These are phyloP conservation scores for Pegoplata infirma DNA, from an alignment of 2,888 invertebrate species.

Conservation along the genomic window DNA sequence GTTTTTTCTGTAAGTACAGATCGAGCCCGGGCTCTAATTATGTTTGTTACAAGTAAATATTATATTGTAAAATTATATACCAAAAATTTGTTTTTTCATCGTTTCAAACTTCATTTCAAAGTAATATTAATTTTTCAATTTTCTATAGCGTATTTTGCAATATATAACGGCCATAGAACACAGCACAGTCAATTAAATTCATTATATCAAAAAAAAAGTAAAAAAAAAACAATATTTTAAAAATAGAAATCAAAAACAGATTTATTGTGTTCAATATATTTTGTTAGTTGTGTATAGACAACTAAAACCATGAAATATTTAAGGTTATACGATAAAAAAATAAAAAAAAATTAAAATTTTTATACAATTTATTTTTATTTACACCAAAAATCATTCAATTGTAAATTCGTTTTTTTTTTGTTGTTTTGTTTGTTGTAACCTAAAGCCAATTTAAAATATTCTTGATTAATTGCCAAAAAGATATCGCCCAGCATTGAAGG, in stretches of 20 bases:
- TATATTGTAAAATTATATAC: no score
- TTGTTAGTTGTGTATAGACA: conserved; percentile 43
- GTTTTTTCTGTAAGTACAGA: no score
- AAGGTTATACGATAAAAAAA: conserved; percentile 33
- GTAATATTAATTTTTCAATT: no score
- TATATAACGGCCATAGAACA: conserved; percentile 51
- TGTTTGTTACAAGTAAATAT: no score
- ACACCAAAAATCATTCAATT: conserved; percentile 64
- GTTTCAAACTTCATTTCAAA: no score
- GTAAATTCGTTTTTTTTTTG: conserved; percentile 44
- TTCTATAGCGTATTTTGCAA: no score
- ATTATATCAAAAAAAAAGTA: conserved; percentile 46
- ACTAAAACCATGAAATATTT: conserved; percentile 51
- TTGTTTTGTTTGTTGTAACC: conserved; percentile 41
- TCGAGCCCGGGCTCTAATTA: no score
- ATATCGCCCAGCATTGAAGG: conserved; percentile 50
- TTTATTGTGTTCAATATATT: conserved; percentile 57
- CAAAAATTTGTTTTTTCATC: no score
- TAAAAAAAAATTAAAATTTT: conserved; percentile 37
- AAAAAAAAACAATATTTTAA: conserved; percentile 31
- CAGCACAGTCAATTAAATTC: conserved; percentile 64
- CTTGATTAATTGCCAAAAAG: conserved; percentile 65
- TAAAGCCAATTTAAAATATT: conserved; percentile 64
- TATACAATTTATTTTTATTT: background rate
- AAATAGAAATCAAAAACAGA: conserved; percentile 56